Conservation (phyloP, 2,113 vertebrate genomes). For the Poicephalus gulielmi region DNA sequence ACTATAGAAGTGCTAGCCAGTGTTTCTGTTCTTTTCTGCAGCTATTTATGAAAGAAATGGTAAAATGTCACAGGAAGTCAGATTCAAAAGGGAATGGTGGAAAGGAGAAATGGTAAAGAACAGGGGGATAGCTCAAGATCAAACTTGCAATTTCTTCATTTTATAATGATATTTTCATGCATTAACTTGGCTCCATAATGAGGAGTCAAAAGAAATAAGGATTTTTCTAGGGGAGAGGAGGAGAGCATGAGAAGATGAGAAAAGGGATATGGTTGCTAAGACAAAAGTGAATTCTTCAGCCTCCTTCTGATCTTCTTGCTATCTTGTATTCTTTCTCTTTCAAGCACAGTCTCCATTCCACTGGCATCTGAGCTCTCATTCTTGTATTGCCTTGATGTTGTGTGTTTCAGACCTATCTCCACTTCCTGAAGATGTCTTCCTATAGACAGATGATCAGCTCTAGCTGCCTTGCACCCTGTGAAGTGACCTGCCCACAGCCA, state of each 20-base stretch:
- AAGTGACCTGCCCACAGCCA: not conserved
- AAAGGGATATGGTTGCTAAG: not conserved
- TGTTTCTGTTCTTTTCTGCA: not conserved
- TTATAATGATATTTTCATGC: not conserved
- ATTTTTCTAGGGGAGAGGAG: not conserved
- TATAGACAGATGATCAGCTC: not conserved
- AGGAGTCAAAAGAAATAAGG: not conserved
- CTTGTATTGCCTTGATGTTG: fast-evolving
- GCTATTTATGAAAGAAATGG: not conserved
- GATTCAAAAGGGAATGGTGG: not conserved
- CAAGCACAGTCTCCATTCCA: not conserved
- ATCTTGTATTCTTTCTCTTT: not conserved
- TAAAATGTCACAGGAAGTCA: not conserved
- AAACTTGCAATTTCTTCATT: not conserved
- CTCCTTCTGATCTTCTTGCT: not conserved
- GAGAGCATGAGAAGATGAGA: fast-evolving
- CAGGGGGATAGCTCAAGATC: not conserved
- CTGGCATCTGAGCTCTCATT: not conserved
- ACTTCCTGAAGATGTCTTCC: not conserved
- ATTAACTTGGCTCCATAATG: not conserved
- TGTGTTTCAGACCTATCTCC: not conserved
- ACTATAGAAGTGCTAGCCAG: fast-evolving
- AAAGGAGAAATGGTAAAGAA: not conserved
- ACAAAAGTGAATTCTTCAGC: not conserved
- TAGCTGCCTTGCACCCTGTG: not conserved